Conservation (phyloP, 2,888 invertebrate genomes). For the Uloborus plumipes region DNA sequence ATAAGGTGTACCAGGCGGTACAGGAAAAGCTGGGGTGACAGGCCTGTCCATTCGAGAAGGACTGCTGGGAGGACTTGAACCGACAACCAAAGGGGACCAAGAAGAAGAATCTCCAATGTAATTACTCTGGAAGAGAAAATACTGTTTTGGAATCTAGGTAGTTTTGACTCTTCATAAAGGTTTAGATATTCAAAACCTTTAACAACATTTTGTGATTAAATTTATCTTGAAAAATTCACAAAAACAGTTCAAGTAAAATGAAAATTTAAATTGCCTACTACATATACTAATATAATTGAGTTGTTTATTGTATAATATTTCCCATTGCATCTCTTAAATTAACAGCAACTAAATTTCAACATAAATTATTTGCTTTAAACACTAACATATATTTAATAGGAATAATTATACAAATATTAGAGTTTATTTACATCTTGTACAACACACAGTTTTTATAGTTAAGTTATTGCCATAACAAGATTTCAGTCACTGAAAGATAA, state of each 20-base stretch:
- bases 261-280: too few relatives aligned
- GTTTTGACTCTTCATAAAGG: neutral
- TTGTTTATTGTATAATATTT: too few relatives aligned
- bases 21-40: conserved; percentile 94
- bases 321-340: too few relatives aligned
- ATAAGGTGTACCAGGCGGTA: conserved; percentile 89
- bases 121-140: conserved; percentile 9
- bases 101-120: conserved; percentile 38
- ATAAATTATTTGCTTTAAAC: too few relatives aligned
- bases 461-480: too few relatives aligned
- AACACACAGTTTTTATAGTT: too few relatives aligned
- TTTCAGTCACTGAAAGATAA: neutral
- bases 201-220: neutral
- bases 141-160: neutral
- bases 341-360: neutral
- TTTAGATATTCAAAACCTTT: neutral
- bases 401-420: too few relatives aligned
- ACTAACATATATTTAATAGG: too few relatives aligned
- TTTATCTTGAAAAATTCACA: too few relatives aligned
- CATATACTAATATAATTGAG: too few relatives aligned
- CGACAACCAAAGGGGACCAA: conserved; percentile 66
- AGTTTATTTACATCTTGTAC: too few relatives aligned
- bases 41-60: conserved; percentile 72
- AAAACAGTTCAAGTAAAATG: too few relatives aligned
- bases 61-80: conserved; percentile 65